These are phyloP conservation scores for Drosophila willistoni DNA, from an alignment of 1,140 invertebrate species.

Conservation along the genomic window DNA sequence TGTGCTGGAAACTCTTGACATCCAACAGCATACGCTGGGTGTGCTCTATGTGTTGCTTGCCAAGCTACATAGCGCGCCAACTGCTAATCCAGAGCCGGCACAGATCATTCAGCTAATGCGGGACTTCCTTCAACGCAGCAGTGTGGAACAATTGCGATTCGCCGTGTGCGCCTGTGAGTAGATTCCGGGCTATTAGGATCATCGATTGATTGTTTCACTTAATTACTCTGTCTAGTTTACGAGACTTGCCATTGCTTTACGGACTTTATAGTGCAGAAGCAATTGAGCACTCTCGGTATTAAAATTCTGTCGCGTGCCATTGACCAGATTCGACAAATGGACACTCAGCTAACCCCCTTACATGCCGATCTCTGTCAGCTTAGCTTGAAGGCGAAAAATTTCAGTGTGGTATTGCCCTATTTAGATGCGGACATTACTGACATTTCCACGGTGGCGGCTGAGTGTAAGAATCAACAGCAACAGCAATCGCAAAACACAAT, in stretches of 20 bases:
- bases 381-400: slow-evolving; percentile 95
- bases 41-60: slow-evolving; percentile 93
- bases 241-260: slow-evolving; percentile 94
- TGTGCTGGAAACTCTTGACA: slow-evolving; percentile 93
- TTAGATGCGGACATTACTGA: slow-evolving; percentile 96
- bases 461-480: slow-evolving; percentile 69
- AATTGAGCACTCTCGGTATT: slow-evolving; percentile 92
- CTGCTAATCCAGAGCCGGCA: slow-evolving; percentile 76
- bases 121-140: slow-evolving; percentile 93
- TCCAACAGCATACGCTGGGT: slow-evolving; percentile 94
- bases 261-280: slow-evolving; percentile 90
- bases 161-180: slow-evolving; percentile 93
- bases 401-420: slow-evolving; percentile 95
- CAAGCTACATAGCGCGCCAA: slow-evolving; percentile 86
- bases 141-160: slow-evolving; percentile 93
- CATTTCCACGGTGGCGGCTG: slow-evolving; percentile 86
- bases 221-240: slow-evolving; percentile 87
- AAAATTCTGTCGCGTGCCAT: slow-evolving; percentile 93
- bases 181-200: neutral
- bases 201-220: neutral
- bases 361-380: slow-evolving; percentile 97
- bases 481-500: slow-evolving; percentile 67
- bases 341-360: slow-evolving; percentile 95
- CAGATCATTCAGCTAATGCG: slow-evolving; percentile 83
- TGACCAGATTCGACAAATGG: slow-evolving; percentile 93